Evolutionary conservation across 2,113 vertebrate species (phyloP).

Genomic region (Mesembrinibis cayennensis): DNA sequence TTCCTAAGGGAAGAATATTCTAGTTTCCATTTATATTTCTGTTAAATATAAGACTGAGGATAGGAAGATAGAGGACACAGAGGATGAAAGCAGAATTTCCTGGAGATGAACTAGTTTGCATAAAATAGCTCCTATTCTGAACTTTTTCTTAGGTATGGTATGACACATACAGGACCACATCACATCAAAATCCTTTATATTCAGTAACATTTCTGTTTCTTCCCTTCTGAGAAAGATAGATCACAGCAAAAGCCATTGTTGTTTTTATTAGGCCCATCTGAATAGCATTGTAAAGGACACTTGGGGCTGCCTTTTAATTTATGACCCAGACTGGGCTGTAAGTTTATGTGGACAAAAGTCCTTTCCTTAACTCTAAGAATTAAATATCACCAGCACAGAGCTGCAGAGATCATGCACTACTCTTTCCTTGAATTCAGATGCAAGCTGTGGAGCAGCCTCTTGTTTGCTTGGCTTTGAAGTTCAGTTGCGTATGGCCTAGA

Average conservation of each 20-base stretch:
- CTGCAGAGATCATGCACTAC: neutral
- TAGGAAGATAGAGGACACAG: neutral
- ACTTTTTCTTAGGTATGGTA: neutral
- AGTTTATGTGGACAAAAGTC: neutral
- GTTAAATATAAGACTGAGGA: neutral
- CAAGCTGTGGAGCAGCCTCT: neutral
- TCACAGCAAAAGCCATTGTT: neutral
- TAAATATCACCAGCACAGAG: neutral
- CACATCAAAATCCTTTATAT: neutral
- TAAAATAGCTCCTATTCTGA: neutral
- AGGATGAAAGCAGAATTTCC: neutral
- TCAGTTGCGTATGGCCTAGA: neutral
- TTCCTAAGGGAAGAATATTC: neutral
- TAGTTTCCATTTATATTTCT: neutral
- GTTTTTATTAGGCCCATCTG: neutral
- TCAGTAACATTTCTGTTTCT: neutral
- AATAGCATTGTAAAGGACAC: neutral
- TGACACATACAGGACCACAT: neutral
- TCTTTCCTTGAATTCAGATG: neutral
- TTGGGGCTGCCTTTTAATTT: neutral
- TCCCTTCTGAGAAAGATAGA: neutral
- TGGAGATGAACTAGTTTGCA: neutral
- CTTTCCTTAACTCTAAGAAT: neutral
- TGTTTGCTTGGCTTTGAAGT: neutral
- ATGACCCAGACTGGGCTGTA: neutral